Evolutionary conservation across 2,113 vertebrate genomes (phyloP), one percentile per base, ranked within the genome.

Genomic region (Cygnus buccinator): DNA sequence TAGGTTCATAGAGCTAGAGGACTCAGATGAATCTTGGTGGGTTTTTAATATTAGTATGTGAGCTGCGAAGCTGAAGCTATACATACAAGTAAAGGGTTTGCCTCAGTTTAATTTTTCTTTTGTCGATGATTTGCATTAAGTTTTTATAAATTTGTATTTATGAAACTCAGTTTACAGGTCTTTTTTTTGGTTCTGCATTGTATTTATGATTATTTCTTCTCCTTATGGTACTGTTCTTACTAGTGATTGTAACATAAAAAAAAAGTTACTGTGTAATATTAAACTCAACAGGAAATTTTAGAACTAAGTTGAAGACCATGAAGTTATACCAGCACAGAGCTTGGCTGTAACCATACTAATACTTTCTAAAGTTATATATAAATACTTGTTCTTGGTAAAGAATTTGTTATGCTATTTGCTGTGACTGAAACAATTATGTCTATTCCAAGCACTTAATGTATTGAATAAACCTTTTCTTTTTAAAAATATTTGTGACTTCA

Each of bases 321-420:
- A 29, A 66, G 35, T 86, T 62, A n/a, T 62, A 26, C 35, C 22
- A 65, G 37, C 61, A 46, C 50, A 22, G 31, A 77, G 65, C 31
- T 58, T 87, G 65, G 37, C 77, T 91, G 37, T 71, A 52, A 57
- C 31, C 0, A 0, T 26, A 31, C 10, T 3, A 77, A 0, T 23
- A 31, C 10, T 2, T 83, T 70, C 29, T 68, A 67, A 90, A 50
- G 23, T 50, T 87, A 74, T 70, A 20, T 10, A 37, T 63, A 62
- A 86, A 65, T 41, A 33, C 28, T 25, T 72, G 52, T 59, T 87
- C n/a, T 57, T 67, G 46, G 62, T 87, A 44, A 86, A 92, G 54
- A 58, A 90, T 91, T 96, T 89, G 67, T 57, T 88, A 57, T 82
- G 71, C 59, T 67, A 80, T 90, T 66, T 86, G 41, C n/a, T 91